phyloP scores from a whole-genome alignment of 2,113 vertebrate species.

The Chloropsis hardwickii region DNA sequence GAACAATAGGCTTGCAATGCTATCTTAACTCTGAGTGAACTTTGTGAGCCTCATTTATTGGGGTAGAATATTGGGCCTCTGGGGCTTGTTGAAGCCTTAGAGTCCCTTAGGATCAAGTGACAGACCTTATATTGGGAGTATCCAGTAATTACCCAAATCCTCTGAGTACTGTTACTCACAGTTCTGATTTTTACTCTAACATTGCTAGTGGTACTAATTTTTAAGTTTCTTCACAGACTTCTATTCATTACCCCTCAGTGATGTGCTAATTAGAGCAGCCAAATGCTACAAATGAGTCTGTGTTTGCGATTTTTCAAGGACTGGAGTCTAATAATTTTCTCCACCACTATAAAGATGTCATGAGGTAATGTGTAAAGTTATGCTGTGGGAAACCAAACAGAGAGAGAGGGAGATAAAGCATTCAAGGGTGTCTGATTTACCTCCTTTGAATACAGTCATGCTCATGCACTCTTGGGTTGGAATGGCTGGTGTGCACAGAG shows the following conservation, averaged over 20 bases:
- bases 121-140: slow-evolving; percentile 42
- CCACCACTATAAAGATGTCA: slow-evolving; percentile 36
- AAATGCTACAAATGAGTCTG: slow-evolving; percentile 56
- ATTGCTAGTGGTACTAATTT: slow-evolving; percentile 57
- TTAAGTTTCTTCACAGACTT: slow-evolving; percentile 56
- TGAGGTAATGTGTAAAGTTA: slow-evolving; percentile 49
- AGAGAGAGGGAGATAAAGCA: slow-evolving; percentile 34
- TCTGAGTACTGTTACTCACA: slow-evolving; percentile 52
- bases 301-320: slow-evolving; percentile 46
- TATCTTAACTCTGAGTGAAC: slow-evolving; percentile 30
- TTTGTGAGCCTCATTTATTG: slow-evolving; percentile 25
- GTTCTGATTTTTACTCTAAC: slow-evolving; percentile 59
- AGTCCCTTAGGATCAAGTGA: slow-evolving; percentile 32
- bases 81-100: background rate
- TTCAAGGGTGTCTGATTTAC: slow-evolving; percentile 49
- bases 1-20: background rate
- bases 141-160: slow-evolving; percentile 52
- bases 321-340: slow-evolving; percentile 37
- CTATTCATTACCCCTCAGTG: slow-evolving; percentile 59
- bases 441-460: background rate
- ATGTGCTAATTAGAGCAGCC: slow-evolving; percentile 63
- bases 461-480: background rate
- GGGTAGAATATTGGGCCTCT: background rate
- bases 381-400: slow-evolving; percentile 44
- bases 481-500: background rate